Base-by-base conservation (phyloP, 2,888 invertebrate genomes). In the Caenorhabditis doughertyi region DNA sequence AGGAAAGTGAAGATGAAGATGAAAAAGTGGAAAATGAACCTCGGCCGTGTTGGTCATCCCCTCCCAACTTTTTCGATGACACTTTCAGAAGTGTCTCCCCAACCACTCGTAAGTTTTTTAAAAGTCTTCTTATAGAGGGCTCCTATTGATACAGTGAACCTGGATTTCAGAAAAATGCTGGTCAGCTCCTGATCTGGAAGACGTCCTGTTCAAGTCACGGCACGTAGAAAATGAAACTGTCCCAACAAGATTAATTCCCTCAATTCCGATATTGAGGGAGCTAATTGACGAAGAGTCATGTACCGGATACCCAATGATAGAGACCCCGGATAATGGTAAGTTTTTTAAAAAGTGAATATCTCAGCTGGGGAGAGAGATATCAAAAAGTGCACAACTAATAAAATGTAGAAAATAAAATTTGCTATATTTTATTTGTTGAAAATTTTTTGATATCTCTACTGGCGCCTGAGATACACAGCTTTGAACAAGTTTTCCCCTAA, bases 41-140 rank as follows among this genome's bases (percentile, higher is more conserved):
- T 16, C 51, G 68, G 3, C 81, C 68, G 5, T 83, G 86, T 67
- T 86, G 86, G 86, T 84, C 84, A 0, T 81, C 84, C 1, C 86
- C 86, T 2, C 86, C 86, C 13, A 83, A 84, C 76, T 74, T 86
- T 35, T 53, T 84, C 53, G 56, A 80, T 47, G 80, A 68, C 39
- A 65, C 60, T 9, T 80, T 81, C 42, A 51, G 74, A 56, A 55
- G 74, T 49, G 18, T 53, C 4, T 70, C 68, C 16, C 80, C 80
- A 3, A 16, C 39, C 7, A 55, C 51, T 80, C 79, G 79, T 80
- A 18, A 65, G 68, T 64, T 62, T 35, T 35, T 39, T 39, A 39
- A 39, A 39, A 13, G 11, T 39, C n/a, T n/a, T n/a, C n/a, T n/a
- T n/a, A n/a, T n/a, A n/a, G n/a, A n/a, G n/a, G n/a, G n/a, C n/a